Base-by-base conservation (phyloP, 1,140 invertebrate species). In the Ceratina japonica region DNA sequence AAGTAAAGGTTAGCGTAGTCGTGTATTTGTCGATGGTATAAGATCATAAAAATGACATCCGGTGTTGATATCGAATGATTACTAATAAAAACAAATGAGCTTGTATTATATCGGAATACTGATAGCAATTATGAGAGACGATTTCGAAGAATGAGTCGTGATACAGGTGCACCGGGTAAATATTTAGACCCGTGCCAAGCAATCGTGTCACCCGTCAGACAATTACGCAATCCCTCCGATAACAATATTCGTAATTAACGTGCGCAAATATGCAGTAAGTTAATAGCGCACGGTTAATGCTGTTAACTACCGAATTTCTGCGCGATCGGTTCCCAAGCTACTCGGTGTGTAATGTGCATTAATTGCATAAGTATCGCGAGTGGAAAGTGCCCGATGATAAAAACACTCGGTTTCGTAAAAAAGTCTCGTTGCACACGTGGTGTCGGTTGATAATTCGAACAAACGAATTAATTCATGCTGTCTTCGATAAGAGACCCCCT, bases 141-240 rank as follows among this genome's bases (percentile, higher is more conserved):
- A 44, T 61, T 75, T 66, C 31, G 13, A 52, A 37, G 31, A 66
- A 75, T 82, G 56, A 70, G 27, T 59, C 44, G 31, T 20, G 59
- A 79, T 49, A 59, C 76, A 56, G 49, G 59, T 74, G 82, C 56
- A 52, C 5, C 18, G 13, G 8, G 24, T 66, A 80, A 84, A 85
- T 85, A 84, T 85, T 85, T 81, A 61, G 44, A 12, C 2, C 54
- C 69, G 59, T 68, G 15, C 81, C 18, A 37, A 27, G 37, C 64
- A 72, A 84, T 72, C 62, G 49, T 24, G 68, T 80, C 68, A 58
- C 49, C 69, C 20, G 22, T 56, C 69, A 68, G 76, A 79, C 72
- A 74, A 63, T 56, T 44, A 44, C 22, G 64, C 20, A 59, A 44
- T 80, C 61, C 54, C n/a, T n/a, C 16, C 44, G 76, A 83, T 75